These are phyloP conservation scores for Scaptomyza caliginosa DNA, from an alignment of 2,888 invertebrate genomes.

Conservation along the genomic window DNA sequence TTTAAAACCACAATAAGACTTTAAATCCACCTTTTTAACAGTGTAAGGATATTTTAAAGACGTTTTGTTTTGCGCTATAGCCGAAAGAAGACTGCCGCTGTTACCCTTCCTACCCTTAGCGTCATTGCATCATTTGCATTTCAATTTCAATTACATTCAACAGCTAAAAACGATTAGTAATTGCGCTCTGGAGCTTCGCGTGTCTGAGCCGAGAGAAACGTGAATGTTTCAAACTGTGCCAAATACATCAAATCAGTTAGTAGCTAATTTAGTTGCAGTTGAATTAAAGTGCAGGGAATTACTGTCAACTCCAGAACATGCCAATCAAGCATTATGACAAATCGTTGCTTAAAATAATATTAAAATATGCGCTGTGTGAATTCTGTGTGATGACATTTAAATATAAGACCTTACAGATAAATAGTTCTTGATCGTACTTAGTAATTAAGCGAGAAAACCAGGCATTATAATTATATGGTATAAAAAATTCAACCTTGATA, in stretches of 20 bases:
- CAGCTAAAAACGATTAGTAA: neutral
- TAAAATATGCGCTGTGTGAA: neutral
- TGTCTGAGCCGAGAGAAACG: conserved; percentile 26
- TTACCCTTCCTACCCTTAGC: conserved; percentile 5
- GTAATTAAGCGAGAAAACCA: neutral
- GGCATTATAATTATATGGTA: neutral
- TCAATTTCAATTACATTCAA: conserved; percentile 17
- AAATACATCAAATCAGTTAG: conserved; percentile 47
- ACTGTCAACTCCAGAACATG: conserved; percentile 24
- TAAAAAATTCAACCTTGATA: neutral
- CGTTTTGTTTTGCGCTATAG: neutral
- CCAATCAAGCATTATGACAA: conserved; percentile 9
- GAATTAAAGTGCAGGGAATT: conserved; percentile 29
- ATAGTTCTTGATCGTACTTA: neutral
- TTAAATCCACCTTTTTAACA: fast-evolving
- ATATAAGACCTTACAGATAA: neutral
- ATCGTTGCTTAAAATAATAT: conserved; percentile 6
- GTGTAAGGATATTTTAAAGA: neutral
- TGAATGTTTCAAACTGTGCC: neutral
- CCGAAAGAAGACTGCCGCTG: conserved; percentile 24
- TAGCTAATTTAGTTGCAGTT: conserved; percentile 30
- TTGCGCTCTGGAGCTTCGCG: conserved; percentile 34
- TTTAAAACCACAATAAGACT: too few relatives aligned
- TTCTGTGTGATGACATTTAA: neutral
- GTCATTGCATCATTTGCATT: neutral